Base-by-base conservation (phyloP, 2,888 invertebrate species). In the Agriopis aurantiaria region DNA sequence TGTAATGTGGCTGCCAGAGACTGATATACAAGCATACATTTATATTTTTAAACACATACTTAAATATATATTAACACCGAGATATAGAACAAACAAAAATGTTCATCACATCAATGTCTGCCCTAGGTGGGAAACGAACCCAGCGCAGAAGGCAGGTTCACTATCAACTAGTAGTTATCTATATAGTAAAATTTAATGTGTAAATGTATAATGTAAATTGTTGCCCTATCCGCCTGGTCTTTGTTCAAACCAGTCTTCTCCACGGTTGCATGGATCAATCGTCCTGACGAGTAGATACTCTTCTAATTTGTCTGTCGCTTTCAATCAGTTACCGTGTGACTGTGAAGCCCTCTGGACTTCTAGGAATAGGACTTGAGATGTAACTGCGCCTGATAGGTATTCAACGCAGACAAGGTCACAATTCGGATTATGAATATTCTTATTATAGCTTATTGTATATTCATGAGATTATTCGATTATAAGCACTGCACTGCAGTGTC, bases 221-320 rank as follows among this genome's bases (percentile, higher is more conserved):
- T 12, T 51, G 43, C n/a, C 23, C 57, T n/a, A 60, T 67, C 12
- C 60, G 51, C 49, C 65, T 45, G 55, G 33, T 52, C 48, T 61
- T 14, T 62, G 61, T 56, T 66, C 57, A 67, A 69, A 72, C 64
- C 49, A 60, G 65, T 56, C 49, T 11, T 69, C 63, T 58, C 66
- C 73, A 60, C 48, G 63, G 59, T 66, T 68, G 61, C 65, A 65
- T 43, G 23, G 45, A 23, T 43, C 14, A 33, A 45, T 48, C 40
- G 63, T 33, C 33, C 46, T 57, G 60, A 63, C 45, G 23, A 65
- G 64, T 60, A 69, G 17, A 23, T 23, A 1, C 70, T 70, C 53
- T 70, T 72, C 59, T 70, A 67, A 72, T 71, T 58, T 70, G 67
- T 69, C 69, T 69, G 69, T 73, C 73, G 67, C 65, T 72, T 67